phyloP scores from a whole-genome alignment of 1,140 invertebrate genomes.

The Leptestheria dahalacensis region DNA sequence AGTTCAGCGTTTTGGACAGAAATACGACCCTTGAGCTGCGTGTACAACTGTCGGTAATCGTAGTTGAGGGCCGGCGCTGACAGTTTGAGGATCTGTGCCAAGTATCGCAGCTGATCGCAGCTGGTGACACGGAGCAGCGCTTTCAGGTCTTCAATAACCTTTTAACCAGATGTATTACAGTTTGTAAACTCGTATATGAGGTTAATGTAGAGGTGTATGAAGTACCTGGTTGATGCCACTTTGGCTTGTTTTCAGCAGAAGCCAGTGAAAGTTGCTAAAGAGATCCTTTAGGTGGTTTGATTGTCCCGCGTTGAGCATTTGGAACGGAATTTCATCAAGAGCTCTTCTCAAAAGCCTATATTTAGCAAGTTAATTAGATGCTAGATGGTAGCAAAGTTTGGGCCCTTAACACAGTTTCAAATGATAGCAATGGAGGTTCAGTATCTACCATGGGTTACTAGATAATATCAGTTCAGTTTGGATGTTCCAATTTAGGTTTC shows the following conservation, averaged over 20 bases:
- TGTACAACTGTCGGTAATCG: conserved; percentile 21
- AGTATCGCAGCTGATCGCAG: background rate
- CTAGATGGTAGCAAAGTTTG: too few species aligned
- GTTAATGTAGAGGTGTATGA: too few species aligned
- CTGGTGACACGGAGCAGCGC: background rate
- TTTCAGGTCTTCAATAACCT: background rate
- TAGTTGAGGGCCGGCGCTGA: conserved; percentile 1
- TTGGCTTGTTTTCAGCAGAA: background rate
- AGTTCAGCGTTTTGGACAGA: conserved; percentile 3
- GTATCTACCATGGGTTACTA: too few species aligned
- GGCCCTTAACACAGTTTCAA: too few species aligned
- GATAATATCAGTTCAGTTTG: too few species aligned
- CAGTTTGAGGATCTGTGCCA: background rate
- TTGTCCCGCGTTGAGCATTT: background rate
- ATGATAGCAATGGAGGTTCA: too few species aligned
- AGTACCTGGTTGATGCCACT: background rate
- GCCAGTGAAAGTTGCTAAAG: background rate
- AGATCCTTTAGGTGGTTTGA: background rate
- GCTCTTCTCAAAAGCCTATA: conserved; percentile 1
- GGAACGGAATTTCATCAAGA: conserved; percentile 6
- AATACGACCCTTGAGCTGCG: conserved; percentile 20
- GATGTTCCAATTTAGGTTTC: too few species aligned
- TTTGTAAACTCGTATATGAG: too few species aligned
- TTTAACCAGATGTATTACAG: background rate
- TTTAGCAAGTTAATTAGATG: background rate